Evolutionary conservation across 2,888 invertebrate genomes (phyloP).

Genomic region (Bombylius major): DNA sequence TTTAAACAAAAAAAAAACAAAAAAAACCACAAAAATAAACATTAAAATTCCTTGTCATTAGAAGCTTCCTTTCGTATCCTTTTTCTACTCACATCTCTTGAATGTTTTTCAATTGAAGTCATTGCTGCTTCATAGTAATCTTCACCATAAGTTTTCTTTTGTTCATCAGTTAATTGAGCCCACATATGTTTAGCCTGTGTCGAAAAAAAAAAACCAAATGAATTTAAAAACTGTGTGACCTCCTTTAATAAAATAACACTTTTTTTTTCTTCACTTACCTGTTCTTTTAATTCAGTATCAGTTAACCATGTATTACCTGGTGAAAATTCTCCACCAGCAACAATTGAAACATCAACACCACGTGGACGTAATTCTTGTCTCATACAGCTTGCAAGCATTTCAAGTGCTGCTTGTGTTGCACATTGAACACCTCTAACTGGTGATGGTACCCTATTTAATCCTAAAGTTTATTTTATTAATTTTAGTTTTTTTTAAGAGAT

Average conservation of each 20-base stretch:
- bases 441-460: slow-evolving; percentile 61
- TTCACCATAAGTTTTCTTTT: slow-evolving; percentile 66
- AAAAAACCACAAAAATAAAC: background rate
- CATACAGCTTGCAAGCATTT: slow-evolving; percentile 66
- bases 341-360: slow-evolving; percentile 70
- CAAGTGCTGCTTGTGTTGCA: slow-evolving; percentile 63
- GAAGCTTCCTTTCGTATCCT: too few relatives aligned
- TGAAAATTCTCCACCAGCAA: slow-evolving; percentile 75
- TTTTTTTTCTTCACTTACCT: slow-evolving; percentile 27
- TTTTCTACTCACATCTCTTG: slow-evolving; percentile 41
- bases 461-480: slow-evolving; percentile 15
- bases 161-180: slow-evolving; percentile 61
- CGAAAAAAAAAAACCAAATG: background rate
- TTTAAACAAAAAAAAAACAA: slow-evolving; percentile 24
- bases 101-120: slow-evolving; percentile 65
- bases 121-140: slow-evolving; percentile 72
- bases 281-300: slow-evolving; percentile 51
- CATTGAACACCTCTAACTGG: slow-evolving; percentile 74
- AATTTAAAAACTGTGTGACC: background rate
- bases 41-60: background rate
- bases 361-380: slow-evolving; percentile 66
- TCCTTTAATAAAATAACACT: background rate
- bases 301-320: slow-evolving; percentile 68
- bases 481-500: background rate
- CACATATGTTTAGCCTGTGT: slow-evolving; percentile 68